Evolutionary conservation across 2,888 invertebrate genomes (phyloP).

Genomic region (Drosophila flavopinicola): DNA sequence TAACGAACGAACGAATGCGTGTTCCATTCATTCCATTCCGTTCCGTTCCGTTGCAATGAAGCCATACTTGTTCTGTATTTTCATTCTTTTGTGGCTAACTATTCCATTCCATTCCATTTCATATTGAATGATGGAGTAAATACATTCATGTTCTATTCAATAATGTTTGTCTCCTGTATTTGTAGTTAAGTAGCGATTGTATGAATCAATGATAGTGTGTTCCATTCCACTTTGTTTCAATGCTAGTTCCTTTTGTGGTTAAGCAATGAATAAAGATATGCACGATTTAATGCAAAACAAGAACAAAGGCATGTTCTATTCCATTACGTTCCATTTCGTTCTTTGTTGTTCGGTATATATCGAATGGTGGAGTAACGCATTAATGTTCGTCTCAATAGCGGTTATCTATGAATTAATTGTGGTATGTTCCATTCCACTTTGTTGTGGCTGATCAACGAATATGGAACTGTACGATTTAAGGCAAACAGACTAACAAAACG

Average conservation of each 20-base stretch:
- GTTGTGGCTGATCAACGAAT: constrained; percentile 1
- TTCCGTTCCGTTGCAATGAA: background rate
- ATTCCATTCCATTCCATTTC: background rate
- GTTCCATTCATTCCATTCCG: constrained; percentile 10
- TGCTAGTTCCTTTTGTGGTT: background rate
- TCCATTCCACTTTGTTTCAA: constrained; percentile 11
- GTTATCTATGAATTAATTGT: background rate
- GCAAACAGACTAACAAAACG: too few species aligned
- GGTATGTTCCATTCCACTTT: constrained; percentile 4
- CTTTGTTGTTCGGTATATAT: too few species aligned
- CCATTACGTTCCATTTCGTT: background rate
- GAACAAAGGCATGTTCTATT: too few species aligned
- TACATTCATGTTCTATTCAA: background rate
- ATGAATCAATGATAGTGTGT: background rate
- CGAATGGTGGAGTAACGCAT: background rate
- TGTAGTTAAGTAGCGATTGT: background rate
- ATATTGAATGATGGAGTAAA: background rate
- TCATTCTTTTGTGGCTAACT: too few species aligned
- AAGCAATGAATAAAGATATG: background rate
- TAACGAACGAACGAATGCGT: constrained; percentile 5
- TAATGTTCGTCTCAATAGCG: background rate
- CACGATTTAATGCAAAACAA: background rate
- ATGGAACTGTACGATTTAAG: background rate
- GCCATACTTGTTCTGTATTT: too few species aligned
- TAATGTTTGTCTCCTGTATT: too few species aligned